Evolutionary conservation across 2,113 vertebrate species (phyloP).

Genomic region (Carlito syrichta): DNA sequence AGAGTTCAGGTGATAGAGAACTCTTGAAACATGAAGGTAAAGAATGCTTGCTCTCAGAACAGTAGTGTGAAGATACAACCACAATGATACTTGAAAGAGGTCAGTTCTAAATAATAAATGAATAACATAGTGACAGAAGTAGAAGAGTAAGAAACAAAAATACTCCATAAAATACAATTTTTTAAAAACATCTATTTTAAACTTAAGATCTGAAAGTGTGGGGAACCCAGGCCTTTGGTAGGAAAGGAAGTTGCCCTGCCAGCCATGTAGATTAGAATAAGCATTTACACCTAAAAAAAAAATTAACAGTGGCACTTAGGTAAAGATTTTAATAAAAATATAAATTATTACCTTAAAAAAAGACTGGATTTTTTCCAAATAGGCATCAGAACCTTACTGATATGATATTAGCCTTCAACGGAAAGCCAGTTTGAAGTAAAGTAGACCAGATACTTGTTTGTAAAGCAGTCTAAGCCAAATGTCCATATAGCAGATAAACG

Average conservation of each 20-base stretch:
- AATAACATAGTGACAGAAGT: background rate
- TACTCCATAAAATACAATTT: background rate
- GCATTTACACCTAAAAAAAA: background rate
- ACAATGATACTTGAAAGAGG: background rate
- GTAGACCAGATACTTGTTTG: no score
- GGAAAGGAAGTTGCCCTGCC: background rate
- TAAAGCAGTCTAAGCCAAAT: no score
- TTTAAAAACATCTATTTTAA: background rate
- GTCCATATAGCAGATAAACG: no score
- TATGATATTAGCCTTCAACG: no score
- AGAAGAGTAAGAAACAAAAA: background rate
- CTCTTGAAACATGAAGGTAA: background rate
- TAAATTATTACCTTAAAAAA: background rate
- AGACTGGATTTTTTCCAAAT: no score
- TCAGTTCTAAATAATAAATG: background rate
- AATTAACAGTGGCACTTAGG: background rate
- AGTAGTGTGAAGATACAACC: background rate
- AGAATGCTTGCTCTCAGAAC: background rate
- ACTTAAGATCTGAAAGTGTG: background rate
- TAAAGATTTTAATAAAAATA: constrained; percentile 21
- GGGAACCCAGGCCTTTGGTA: background rate
- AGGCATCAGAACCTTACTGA: no score
- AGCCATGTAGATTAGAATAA: background rate
- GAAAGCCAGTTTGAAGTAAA: no score
- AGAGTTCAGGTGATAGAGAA: background rate